Evolutionary conservation across 2,797 vertebrate species (phyloP).

Genomic region (Anas bernieri): DNA sequence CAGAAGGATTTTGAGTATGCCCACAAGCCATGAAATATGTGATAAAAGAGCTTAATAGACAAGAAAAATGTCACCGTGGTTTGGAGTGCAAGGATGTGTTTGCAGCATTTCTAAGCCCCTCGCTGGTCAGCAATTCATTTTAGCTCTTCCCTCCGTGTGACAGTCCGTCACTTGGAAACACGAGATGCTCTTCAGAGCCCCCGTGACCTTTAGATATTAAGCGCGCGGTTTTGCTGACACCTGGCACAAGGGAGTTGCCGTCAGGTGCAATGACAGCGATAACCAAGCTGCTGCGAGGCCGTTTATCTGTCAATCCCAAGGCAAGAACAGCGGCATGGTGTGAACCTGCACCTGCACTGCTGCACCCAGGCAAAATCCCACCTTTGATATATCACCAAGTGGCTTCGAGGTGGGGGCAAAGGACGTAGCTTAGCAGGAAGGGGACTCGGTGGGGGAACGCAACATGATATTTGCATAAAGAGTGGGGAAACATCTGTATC

Average conservation of each 20-base stretch:
- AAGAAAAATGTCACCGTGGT: background rate
- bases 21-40: background rate
- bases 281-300: background rate
- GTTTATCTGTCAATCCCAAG: background rate
- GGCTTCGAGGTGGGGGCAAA: background rate
- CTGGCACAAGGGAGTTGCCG: constrained; percentile 25
- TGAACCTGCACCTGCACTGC: background rate
- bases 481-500: background rate
- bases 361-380: background rate
- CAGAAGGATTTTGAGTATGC: background rate
- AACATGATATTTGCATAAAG: background rate
- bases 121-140: constrained; percentile 12
- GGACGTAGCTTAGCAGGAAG: background rate
- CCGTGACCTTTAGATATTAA: constrained; percentile 44
- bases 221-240: constrained; percentile 49
- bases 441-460: background rate
- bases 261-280: constrained; percentile 1
- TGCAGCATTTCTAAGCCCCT: background rate
- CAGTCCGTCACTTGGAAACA: constrained; percentile 33
- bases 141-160: background rate
- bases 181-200: constrained; percentile 33
- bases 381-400: rapidly evolving
- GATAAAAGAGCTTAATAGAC: background rate
- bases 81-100: background rate
- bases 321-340: background rate